Evolutionary conservation across 1,140 invertebrate genomes (phyloP).

Genomic region (Drosophila willistoni): DNA sequence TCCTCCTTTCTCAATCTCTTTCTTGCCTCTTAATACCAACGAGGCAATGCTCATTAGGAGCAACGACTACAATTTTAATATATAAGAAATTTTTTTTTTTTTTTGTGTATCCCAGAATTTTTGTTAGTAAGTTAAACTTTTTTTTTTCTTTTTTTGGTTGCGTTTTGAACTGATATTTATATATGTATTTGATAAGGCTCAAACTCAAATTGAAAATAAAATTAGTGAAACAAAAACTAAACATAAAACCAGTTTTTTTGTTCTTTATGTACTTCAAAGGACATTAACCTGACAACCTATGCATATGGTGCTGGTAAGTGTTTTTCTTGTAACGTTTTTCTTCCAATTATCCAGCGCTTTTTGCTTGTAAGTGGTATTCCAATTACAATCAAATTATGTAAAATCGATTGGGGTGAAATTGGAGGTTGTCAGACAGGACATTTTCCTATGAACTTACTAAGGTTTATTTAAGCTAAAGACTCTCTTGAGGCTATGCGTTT

Average conservation of each 20-base stretch:
- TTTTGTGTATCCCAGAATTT: not conserved
- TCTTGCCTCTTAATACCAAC: slow-evolving; percentile 43
- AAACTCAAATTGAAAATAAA: slow-evolving; percentile 29
- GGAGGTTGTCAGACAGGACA: too few species aligned
- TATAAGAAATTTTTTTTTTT: not conserved
- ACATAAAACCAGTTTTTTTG: too few species aligned
- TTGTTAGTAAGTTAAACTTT: not conserved
- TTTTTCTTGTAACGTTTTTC: too few species aligned
- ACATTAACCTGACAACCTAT: too few species aligned
- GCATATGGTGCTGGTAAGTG: too few species aligned
- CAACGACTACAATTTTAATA: slow-evolving; percentile 31
- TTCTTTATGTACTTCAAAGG: too few species aligned
- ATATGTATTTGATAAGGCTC: slow-evolving; percentile 31
- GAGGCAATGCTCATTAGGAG: slow-evolving; percentile 43
- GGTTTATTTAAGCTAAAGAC: too few species aligned
- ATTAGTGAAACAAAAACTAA: slow-evolving; percentile 2
- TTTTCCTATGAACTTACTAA: too few species aligned
- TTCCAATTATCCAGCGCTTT: too few species aligned
- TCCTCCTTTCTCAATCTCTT: not conserved
- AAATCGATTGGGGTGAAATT: not conserved
- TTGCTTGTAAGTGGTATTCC: not conserved
- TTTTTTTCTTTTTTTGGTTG: slow-evolving; percentile 39
- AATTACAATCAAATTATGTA: not conserved
- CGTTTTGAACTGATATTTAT: slow-evolving; percentile 70
- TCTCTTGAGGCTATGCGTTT: too few species aligned